Evolutionary conservation across 2,113 vertebrate species (phyloP), one percentile per base, ranked within the genome.

Genomic region (Gambusia holbrooki): DNA sequence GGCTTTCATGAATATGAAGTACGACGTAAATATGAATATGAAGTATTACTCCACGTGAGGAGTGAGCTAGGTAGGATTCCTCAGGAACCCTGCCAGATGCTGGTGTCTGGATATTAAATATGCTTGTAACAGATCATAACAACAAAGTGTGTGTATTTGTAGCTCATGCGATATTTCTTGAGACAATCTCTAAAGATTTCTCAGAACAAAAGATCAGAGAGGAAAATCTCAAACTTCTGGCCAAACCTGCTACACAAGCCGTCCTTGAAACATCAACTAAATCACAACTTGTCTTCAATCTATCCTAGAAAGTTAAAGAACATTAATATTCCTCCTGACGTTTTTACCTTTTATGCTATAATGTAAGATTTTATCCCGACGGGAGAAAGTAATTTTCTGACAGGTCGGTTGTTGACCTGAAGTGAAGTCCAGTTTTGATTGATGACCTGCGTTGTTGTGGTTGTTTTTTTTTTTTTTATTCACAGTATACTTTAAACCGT

Each of bases 361-460:
- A 37, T 12, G 10, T 58, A 58, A 54, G 25, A 54, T 10, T 54
- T 54, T 54, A 54, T 25, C 22, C 51, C 22, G 51, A 54, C 22
- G 51, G 17, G 51, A 25, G 19, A 54, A 58, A 58, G 3, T n/a
- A 0, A 58, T 58, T 25, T 58, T 40, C 9, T 62, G 79, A 81
- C 63, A 70, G 77, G 9, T 81, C 73, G 13, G 62, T 78, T 76
- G 73, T 48, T 64, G 11, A 14, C 33, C 45, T 69, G 66, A 33
- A 74, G 29, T 64, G 4, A 17, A 10, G 9, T 32, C 42, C 13
- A 7, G 12, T 1, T 69, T 9, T 86, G 79, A 90, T 78, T 63
- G 80, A 91, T 61, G 27, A 73, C 58, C 40, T 42, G 54, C 42
- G 45, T 14, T 77, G 68, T 51, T 63, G 35, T 37, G 54, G n/a